Conservation (phyloP, 2,113 vertebrate species). For the Zeus faber region DNA sequence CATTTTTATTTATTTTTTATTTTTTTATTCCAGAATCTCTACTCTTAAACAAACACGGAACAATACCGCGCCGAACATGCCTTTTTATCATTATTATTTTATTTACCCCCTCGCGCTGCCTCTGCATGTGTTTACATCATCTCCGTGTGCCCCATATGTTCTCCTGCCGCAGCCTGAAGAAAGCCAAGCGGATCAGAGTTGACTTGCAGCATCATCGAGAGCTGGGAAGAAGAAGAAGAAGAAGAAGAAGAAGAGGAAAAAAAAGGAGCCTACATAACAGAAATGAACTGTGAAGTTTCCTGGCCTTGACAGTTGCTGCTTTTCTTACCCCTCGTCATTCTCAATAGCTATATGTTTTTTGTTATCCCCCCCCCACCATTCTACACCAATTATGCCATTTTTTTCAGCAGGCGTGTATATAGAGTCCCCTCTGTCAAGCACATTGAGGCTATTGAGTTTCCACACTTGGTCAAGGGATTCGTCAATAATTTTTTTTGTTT, state of each 20-base stretch:
- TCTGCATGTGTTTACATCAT: conserved; percentile 31
- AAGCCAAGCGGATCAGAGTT: conserved; percentile 43
- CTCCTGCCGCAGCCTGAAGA: conserved; percentile 25
- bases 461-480: no score
- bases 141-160: conserved; percentile 26
- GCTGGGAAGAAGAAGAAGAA: conserved; percentile 39
- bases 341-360: no score
- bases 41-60: neutral
- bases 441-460: no score
- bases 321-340: neutral
- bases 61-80: neutral
- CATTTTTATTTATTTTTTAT: no score
- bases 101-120: conserved; percentile 1
- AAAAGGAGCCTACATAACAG: conserved; percentile 27
- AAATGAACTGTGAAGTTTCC: conserved; percentile 54
- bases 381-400: no score
- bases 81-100: neutral
- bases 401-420: no score
- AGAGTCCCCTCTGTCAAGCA: no score
- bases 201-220: conserved; percentile 36
- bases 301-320: conserved; percentile 22
- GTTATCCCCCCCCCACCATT: no score
- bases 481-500: no score
- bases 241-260: conserved; percentile 6
- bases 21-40: no score